These are phyloP conservation scores for Apomyelois bistriatella DNA, from an alignment of 2,888 invertebrate species.

Conservation along the genomic window DNA sequence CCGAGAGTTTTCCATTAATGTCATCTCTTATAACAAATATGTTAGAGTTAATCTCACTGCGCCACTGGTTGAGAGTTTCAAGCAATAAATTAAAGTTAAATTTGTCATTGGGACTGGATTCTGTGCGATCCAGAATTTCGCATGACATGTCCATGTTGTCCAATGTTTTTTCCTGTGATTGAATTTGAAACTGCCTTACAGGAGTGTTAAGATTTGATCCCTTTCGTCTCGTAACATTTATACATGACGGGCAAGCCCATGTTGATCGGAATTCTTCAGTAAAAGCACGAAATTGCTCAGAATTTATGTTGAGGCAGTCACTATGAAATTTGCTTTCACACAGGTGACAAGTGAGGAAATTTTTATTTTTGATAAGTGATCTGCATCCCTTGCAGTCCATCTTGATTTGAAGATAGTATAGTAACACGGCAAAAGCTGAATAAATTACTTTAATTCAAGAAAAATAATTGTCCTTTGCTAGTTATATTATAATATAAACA, in stretches of 20 bases:
- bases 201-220: not conserved
- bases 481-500: no score
- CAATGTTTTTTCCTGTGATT: not conserved
- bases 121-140: not conserved
- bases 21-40: not conserved
- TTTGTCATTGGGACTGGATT: not conserved
- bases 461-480: no score
- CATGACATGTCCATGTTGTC: not conserved
- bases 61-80: not conserved
- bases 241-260: not conserved
- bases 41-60: not conserved
- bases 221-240: not conserved
- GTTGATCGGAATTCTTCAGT: not conserved
- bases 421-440: not conserved
- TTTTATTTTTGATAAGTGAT: not conserved
- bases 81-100: not conserved
- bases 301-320: constrained; percentile 1
- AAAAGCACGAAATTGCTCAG: not conserved
- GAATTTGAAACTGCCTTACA: not conserved
- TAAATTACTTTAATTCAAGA: no score
- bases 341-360: not conserved
- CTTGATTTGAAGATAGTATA: not conserved
- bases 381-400: not conserved
- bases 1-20: not conserved
- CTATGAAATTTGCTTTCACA: not conserved